Evolutionary conservation across 2,888 invertebrate genomes (phyloP), one percentile per base, ranked within the genome.

Genomic region (Synergus itoensis): DNA sequence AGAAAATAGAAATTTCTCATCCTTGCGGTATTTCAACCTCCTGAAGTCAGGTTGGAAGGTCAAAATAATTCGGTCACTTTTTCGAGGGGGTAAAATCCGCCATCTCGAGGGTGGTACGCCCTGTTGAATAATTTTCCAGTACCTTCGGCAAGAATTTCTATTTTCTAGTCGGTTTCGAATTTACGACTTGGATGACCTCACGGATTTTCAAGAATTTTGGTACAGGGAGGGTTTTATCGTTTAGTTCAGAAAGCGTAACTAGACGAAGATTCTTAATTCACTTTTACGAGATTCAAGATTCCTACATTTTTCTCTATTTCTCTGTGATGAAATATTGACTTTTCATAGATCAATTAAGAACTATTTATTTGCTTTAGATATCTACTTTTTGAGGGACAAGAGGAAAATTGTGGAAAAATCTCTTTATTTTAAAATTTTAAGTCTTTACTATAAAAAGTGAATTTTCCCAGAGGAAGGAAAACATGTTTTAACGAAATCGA

Each of bases 31-130:
- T 53, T 36, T 73, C 53, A 53, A 73, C 28, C 53, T 53, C 36
- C 53, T 40, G 16, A 36, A 73, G 36, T 40, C 36, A 73, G 73
- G 53, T 73, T 53, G 53, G 73, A 73, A 73, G 73, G 73, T 73
- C 73, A 73, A 73, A 73, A 36, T 73, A 73, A 73, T 73, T 73
- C 73, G 73, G 73, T 73, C 73, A 69, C 28, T 36, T 36, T 48
- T 73, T 73, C 53, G 12, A 73, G 36, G n/a, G 53, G 48, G 48
- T 48, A 48, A 73, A 73, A 4, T 69, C 41, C 21, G 45, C 48
- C 28, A 16, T 69, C 21, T 43, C 16, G 14, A 18, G 53, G 53
- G 18, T 57, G 0, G 40, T 36, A 43, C 63, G 63, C 9, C 41
- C 65, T 65, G 16, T 64, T n/a, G 28, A 69, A 69, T 48, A 48